phyloP scores from a whole-genome alignment of 2,888 invertebrate species.

The Lepidocyrtoides sp. region DNA sequence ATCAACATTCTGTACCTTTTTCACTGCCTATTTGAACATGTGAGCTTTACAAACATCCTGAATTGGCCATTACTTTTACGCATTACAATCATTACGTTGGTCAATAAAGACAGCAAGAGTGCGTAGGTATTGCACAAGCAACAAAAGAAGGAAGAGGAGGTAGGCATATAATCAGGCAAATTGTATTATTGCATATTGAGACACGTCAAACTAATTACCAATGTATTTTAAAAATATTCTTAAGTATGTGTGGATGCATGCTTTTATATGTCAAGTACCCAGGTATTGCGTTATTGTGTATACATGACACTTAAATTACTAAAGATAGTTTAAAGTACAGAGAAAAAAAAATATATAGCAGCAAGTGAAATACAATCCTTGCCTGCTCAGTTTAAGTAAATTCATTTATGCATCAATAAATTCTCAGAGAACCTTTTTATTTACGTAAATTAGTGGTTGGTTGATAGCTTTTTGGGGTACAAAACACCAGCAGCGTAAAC shows the following conservation, averaged over 20 bases:
- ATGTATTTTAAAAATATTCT: background rate
- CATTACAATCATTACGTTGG: background rate
- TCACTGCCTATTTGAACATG: background rate
- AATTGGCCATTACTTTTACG: conserved; percentile 22
- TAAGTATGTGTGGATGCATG: background rate
- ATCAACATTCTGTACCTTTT: background rate
- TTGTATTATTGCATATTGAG: conserved; percentile 27
- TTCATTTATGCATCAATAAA: background rate
- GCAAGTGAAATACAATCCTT: background rate
- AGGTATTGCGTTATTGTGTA: too few relatives aligned
- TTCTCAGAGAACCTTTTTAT: background rate
- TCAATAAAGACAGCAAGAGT: background rate
- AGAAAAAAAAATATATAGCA: conserved; percentile 1
- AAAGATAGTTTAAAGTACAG: background rate
- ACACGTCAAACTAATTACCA: conserved; percentile 71
- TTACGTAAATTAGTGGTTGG: conserved; percentile 17
- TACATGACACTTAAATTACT: background rate
- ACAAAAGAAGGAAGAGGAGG: conserved; percentile 52
- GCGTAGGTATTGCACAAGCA: conserved; percentile 52
- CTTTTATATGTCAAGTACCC: background rate
- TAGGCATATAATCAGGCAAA: background rate
- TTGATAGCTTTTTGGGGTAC: background rate
- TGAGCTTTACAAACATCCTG: background rate
- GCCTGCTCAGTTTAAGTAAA: background rate
- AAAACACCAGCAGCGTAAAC: background rate